Base-by-base conservation (phyloP, 1,140 invertebrate species). In the Oppia nitens region DNA sequence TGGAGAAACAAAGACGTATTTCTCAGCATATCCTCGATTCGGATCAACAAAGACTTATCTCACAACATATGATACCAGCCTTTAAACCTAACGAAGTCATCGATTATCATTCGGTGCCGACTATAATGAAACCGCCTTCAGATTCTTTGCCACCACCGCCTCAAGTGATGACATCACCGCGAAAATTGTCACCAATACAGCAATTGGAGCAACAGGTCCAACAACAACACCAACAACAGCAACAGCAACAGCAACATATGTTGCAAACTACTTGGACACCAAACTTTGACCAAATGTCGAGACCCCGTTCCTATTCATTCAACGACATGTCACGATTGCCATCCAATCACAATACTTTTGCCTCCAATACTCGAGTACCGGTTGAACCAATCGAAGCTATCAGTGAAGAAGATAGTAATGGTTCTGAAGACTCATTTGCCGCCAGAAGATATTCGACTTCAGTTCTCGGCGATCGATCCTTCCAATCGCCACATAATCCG, bases 181-280 rank as follows among this genome's bases (percentile, higher is more conserved):
- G 32, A 40, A 40, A 40, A 40, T 17, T 40, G 32, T 40, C 32
- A 40, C 32, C 32, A 17, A 40, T 40, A 60, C 59, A 49, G 60
- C 56, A 47, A 20, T 11, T 21, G 50, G 57, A 54, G 14, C 45
- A 14, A 14, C 45, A 47, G n/a, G 14, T 14, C 14, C 45, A 47
- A 47, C 45, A 3, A 24, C 3, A 54, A 3, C 14, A 24, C 24
- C 55, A 56, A 17, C 53, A 55, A 26, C 53, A 55, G 53, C 6
- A 49, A 24, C 53, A 55, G 20, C 53, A 55, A 26, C 55, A 56
- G 28, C 29, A 56, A 50, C 29, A 56, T 20, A 17, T 56, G 3
- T 20, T 12, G 21, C 9, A 25, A 21, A 11, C 49, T n/a, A 23
- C 55, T 20, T 24, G 55, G 25, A 53, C 55, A n/a, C 23, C 21